These are phyloP conservation scores for Lasioglossum zephyrum DNA, from an alignment of 2,888 invertebrate genomes.

Conservation along the genomic window DNA sequence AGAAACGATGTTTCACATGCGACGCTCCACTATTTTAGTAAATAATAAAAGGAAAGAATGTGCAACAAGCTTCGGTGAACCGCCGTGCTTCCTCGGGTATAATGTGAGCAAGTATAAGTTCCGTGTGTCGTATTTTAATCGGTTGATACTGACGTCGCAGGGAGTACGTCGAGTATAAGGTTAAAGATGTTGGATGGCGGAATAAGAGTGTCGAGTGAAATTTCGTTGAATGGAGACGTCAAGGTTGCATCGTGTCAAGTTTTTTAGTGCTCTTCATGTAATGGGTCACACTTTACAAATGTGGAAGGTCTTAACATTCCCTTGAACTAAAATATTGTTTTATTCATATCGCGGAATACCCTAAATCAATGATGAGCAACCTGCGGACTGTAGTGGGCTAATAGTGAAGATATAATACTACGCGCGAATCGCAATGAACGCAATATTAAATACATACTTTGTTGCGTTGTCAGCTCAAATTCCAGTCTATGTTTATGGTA, in stretches of 20 bases:
- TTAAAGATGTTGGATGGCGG: not conserved
- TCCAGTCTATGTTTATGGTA: too few species aligned
- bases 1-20: not conserved
- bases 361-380: not conserved
- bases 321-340: not conserved
- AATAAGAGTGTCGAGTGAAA: not conserved
- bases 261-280: not conserved
- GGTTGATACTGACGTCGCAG: not conserved
- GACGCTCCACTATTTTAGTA: not conserved
- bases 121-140: not conserved
- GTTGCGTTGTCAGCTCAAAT: too few species aligned
- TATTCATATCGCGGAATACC: not conserved
- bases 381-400: too few species aligned
- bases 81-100: not conserved
- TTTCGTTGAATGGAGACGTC: not conserved
- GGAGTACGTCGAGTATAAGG: not conserved
- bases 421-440: too few species aligned
- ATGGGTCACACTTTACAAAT: not conserved
- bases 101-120: not conserved
- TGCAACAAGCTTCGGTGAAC: not conserved
- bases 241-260: not conserved
- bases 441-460: too few species aligned
- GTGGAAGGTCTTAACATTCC: not conserved
- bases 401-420: too few species aligned
- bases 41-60: not conserved